Base-by-base conservation (phyloP, 2,888 invertebrate species). In the Drosophila formosana region DNA sequence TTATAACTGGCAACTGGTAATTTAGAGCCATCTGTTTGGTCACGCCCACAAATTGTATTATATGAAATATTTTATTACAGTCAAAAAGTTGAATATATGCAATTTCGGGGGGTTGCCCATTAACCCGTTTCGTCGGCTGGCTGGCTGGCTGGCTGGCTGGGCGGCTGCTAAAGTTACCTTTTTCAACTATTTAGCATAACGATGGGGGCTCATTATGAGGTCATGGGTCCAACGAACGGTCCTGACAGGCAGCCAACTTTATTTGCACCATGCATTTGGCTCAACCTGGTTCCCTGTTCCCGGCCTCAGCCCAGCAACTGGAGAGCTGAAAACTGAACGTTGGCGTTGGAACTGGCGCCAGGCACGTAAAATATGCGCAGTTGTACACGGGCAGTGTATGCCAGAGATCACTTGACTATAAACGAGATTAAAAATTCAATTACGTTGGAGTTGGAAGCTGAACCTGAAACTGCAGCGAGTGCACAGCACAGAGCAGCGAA, bases 361-460 rank as follows among this genome's bases (percentile, higher is more conserved):
- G 82, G 82, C 82, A 83, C 84, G 82, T 89, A 88, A 89, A 89
- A 89, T 89, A 89, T 89, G 87, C 86, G 82, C 83, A 83, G 86
- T 80, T 80, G 82, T 80, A 81, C 82, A 81, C 80, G 80, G 75
- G 72, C 66, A 83, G 81, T 86, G 55, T 86, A 89, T 88, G 86
- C 87, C 90, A 83, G 89, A 90, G 90, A 90, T 91, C 92, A 91
- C 91, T 92, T 91, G 90, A 90, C 91, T 90, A 90, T 90, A 90
- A 91, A 91, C 89, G 91, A 91, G 91, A 91, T 91, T 91, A 91
- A 92, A 91, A 91, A 92, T 91, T 91, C 91, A 91, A 92, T 91
- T 92, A 92, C 90, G 88, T 82, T 83, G 89, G 86, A 85, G 89
- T 87, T 91, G 90, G 77, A 78, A 80, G 78, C 84, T 84, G 89